Percentiles rank a stretch among this genome's conserved stretches.
Evolutionary conservation across 2,888 invertebrate species (phyloP).

Genomic region (Drosophila melanosoma): DNA sequence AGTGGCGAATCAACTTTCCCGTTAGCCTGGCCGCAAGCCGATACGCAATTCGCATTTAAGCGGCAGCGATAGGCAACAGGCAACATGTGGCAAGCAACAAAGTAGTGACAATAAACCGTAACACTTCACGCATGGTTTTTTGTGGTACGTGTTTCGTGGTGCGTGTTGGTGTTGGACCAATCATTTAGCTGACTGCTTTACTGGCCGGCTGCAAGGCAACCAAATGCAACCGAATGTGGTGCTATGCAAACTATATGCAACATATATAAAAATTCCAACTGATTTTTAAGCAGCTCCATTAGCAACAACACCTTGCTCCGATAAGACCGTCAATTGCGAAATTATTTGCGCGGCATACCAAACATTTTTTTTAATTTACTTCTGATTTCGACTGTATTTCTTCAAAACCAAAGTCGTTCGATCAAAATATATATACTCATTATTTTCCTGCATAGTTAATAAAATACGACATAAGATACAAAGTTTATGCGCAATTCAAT

Average conservation of each 20-base stretch:
- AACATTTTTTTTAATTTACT: background rate
- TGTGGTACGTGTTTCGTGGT: slow-evolving; percentile 2
- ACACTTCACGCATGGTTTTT: slow-evolving; percentile 6
- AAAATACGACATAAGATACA: background rate
- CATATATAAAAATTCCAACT: slow-evolving; percentile 31
- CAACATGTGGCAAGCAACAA: background rate
- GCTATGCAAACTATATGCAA: slow-evolving; percentile 25
- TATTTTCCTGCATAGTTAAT: background rate
- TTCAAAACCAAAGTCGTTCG: background rate
- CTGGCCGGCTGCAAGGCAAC: background rate
- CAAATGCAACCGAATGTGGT: slow-evolving; percentile 13
- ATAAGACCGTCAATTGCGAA: background rate
- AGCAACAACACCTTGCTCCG: background rate
- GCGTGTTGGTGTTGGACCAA: slow-evolving; percentile 23
- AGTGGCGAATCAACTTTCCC: slow-evolving; percentile 32
- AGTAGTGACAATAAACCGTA: slow-evolving; percentile 18
- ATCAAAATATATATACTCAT: background rate
- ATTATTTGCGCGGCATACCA: background rate
- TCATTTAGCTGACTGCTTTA: background rate
- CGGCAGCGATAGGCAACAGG: slow-evolving; percentile 5
- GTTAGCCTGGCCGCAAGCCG: slow-evolving; percentile 7
- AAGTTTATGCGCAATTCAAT: background rate
- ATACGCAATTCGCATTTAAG: slow-evolving; percentile 27
- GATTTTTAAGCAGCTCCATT: slow-evolving; percentile 3
- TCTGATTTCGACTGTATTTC: background rate